These are phyloP conservation scores for Pachydiplax longipennis DNA, from an alignment of 2,888 invertebrate species.

Conservation along the genomic window DNA sequence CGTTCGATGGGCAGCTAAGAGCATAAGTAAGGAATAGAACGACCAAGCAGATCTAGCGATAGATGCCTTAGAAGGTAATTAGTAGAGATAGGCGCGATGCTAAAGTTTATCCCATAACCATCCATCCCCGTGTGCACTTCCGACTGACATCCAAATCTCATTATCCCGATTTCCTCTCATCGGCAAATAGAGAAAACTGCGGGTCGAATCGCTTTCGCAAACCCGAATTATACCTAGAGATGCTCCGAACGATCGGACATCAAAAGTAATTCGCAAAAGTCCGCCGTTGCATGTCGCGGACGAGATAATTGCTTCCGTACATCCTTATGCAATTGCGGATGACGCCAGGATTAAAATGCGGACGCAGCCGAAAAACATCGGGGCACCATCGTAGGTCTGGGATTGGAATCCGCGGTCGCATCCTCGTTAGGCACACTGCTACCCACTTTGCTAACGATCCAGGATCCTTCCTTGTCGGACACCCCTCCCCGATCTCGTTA, in stretches of 20 bases:
- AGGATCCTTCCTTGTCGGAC: conserved; percentile 8
- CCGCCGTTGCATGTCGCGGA: neutral
- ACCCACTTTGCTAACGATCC: conserved; percentile 23
- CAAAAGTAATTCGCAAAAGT: neutral
- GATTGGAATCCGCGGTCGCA: neutral
- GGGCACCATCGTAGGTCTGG: neutral
- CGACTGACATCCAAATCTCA: too few relatives aligned
- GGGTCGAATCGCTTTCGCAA: neutral
- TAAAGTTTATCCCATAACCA: too few relatives aligned
- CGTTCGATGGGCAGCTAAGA: too few relatives aligned
- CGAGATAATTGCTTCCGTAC: neutral
- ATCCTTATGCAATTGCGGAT: neutral
- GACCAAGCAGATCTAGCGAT: too few relatives aligned
- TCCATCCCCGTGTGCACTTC: too few relatives aligned
- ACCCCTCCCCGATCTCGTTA: conserved; percentile 13
- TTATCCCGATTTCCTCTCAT: neutral
- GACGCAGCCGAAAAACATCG: neutral
- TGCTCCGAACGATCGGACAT: neutral
- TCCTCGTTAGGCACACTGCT: neutral
- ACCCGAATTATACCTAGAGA: neutral
- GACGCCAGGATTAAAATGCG: neutral
- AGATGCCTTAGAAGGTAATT: too few relatives aligned
- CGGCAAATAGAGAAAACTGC: neutral
- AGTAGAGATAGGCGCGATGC: too few relatives aligned
- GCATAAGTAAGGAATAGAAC: too few relatives aligned